Evolutionary conservation across 2,888 invertebrate genomes (phyloP).

Genomic region (Pammene fasciana): DNA sequence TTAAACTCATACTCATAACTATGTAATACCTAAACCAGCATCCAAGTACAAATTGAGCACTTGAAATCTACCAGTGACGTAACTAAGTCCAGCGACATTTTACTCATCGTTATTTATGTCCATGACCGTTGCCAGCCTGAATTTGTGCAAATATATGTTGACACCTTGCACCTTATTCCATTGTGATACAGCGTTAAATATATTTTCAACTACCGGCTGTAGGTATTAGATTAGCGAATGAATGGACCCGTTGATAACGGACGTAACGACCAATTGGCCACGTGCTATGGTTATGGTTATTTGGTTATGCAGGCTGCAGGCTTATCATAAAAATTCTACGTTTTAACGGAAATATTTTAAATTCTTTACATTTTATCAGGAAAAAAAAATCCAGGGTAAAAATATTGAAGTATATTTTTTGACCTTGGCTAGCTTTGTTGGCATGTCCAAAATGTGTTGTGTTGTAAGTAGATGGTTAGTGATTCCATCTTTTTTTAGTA

Average conservation of each 20-base stretch:
- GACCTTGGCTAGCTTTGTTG: no score
- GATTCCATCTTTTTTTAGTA: no score
- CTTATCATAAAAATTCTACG: background rate
- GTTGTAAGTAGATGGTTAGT: no score
- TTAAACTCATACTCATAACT: background rate
- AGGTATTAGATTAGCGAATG: constrained; percentile 59
- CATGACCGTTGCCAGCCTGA: constrained; percentile 63
- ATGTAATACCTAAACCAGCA: constrained; percentile 1
- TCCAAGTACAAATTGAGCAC: constrained; percentile 22
- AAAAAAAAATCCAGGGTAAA: no score
- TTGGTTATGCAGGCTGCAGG: background rate
- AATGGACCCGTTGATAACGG: constrained; percentile 64
- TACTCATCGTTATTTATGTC: constrained; percentile 78
- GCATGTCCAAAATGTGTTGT: no score
- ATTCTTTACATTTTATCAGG: background rate
- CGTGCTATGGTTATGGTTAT: constrained; percentile 14
- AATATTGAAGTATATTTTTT: no score
- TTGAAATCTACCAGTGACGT: constrained; percentile 51
- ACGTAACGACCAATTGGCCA: constrained; percentile 15
- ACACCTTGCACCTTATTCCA: constrained; percentile 5
- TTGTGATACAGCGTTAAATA: background rate
- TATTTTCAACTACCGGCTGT: background rate
- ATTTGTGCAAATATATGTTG: constrained; percentile 52
- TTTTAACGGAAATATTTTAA: background rate
- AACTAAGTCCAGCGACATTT: constrained; percentile 67